Evolutionary conservation across 2,888 invertebrate species (phyloP).

Genomic region (Lochmaea crataegi): DNA sequence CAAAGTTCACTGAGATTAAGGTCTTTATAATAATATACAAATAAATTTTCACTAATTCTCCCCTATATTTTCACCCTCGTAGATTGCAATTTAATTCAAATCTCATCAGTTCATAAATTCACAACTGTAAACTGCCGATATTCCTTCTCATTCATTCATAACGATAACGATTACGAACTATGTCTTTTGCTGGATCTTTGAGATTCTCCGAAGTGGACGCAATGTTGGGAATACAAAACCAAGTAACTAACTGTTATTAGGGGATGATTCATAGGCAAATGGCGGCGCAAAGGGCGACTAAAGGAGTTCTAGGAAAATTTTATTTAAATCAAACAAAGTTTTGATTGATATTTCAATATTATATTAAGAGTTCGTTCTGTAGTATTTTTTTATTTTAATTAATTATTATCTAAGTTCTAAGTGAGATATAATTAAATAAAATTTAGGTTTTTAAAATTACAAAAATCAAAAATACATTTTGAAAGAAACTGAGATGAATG

Average conservation of each 20-base stretch:
- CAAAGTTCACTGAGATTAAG: not conserved
- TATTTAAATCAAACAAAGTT: not conserved
- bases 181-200: slow-evolving; percentile 27
- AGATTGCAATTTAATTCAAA: slow-evolving; percentile 20
- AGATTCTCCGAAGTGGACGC: slow-evolving; percentile 30
- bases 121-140: slow-evolving; percentile 19
- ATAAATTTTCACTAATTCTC: not conserved
- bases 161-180: slow-evolving; percentile 15
- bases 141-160: slow-evolving; percentile 13
- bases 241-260: slow-evolving; percentile 49
- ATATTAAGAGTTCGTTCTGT: too few relatives aligned
- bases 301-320: not conserved
- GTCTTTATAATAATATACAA: not conserved
- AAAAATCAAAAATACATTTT: too few relatives aligned
- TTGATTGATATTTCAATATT: not conserved
- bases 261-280: slow-evolving; percentile 55
- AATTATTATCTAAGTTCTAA: too few relatives aligned
- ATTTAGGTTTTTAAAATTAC: too few relatives aligned
- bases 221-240: slow-evolving; percentile 29
- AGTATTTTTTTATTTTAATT: too few relatives aligned
- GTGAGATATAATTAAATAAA: too few relatives aligned
- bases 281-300: slow-evolving; percentile 29
- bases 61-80: not conserved
- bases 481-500: too few relatives aligned
- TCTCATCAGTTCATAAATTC: slow-evolving; percentile 21